Percentiles rank a stretch among this genome's conserved stretches.
These are phyloP conservation scores for Montipora capricornis DNA, from an alignment of 64 coral and sea anemone species.

Conservation along the genomic window DNA sequence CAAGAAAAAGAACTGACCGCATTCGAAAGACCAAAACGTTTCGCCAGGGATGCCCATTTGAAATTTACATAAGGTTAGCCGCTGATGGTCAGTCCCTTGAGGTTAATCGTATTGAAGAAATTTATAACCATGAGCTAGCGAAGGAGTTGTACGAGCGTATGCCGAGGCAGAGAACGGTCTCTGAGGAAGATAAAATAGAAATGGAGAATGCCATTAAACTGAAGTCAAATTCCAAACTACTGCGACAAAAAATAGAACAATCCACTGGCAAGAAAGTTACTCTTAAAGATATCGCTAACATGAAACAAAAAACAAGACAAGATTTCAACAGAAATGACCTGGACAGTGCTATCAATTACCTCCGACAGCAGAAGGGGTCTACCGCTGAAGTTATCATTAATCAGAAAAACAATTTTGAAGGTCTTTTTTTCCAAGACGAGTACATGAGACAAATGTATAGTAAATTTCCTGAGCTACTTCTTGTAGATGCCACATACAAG, in stretches of 20 bases:
- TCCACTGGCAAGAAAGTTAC: constrained; percentile 31
- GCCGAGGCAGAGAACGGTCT: constrained; percentile 55
- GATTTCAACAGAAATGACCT: constrained; percentile 46
- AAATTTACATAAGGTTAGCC: constrained; percentile 59
- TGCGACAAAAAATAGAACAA: constrained; percentile 49
- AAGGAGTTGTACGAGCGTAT: constrained; percentile 61
- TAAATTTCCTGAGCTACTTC: constrained; percentile 67
- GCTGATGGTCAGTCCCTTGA: constrained; percentile 49
- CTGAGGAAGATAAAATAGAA: constrained; percentile 11
- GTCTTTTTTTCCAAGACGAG: no score
- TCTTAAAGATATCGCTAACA: constrained; percentile 67
- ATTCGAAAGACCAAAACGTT: constrained; percentile 61
- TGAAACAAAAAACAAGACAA: constrained; percentile 60
- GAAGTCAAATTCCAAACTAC: constrained; percentile 50
- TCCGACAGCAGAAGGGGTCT: constrained; percentile 25
- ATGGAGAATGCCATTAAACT: constrained; percentile 48
- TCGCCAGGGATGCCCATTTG: constrained; percentile 72
- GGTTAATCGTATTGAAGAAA: constrained; percentile 36
- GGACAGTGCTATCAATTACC: constrained; percentile 28
- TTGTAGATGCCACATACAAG: constrained; percentile 84
- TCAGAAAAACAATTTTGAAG: constrained; percentile 72
- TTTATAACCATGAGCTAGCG: constrained; percentile 34
- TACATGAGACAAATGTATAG: no score
- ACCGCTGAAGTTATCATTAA: constrained; percentile 42
- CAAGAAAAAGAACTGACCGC: constrained; percentile 23